A percentile compares a stretch with the other conserved stretches of the same genome.
Evolutionary conservation across 2,113 vertebrate genomes (phyloP).

Genomic region (Petromus typicus): DNA sequence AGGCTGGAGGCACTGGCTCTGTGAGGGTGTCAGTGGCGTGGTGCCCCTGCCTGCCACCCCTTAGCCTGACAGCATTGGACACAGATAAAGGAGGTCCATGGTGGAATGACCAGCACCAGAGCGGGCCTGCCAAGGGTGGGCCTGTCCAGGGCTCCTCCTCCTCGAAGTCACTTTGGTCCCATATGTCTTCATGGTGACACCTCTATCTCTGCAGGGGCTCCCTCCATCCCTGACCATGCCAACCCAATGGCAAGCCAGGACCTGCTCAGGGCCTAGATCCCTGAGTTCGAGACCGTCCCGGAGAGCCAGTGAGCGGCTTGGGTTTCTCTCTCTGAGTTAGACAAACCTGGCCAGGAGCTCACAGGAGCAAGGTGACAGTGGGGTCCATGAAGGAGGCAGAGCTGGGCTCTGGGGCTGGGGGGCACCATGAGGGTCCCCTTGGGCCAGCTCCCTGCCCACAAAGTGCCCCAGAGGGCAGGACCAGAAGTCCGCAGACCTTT

Average conservation of each 20-base stretch:
- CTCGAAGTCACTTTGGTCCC: not conserved
- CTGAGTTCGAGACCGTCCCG: constrained; percentile 64
- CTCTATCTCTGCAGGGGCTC: not conserved
- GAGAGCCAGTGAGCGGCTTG: constrained; percentile 73
- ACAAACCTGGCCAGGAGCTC: not conserved
- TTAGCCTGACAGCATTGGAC: not conserved
- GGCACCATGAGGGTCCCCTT: fast-evolving
- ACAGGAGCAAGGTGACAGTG: not conserved
- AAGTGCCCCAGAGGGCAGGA: not conserved
- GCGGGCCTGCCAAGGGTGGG: not conserved
- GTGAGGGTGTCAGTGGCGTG: not conserved
- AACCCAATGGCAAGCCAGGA: constrained; percentile 65
- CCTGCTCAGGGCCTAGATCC: constrained; percentile 43
- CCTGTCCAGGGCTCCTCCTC: fast-evolving
- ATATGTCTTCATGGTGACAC: fast-evolving
- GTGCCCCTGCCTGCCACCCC: not conserved
- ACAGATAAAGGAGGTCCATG: not conserved
- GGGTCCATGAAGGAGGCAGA: not conserved
- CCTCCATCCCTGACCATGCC: fast-evolving
- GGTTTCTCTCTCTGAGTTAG: constrained; percentile 81
- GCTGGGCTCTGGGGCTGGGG: fast-evolving
- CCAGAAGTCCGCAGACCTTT: fast-evolving
- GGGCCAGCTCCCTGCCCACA: fast-evolving
- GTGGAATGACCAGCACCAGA: not conserved
- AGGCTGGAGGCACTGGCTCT: not conserved